These are phyloP conservation scores for Nibea albiflora DNA, from an alignment of 2,113 vertebrate genomes.

Conservation along the genomic window DNA sequence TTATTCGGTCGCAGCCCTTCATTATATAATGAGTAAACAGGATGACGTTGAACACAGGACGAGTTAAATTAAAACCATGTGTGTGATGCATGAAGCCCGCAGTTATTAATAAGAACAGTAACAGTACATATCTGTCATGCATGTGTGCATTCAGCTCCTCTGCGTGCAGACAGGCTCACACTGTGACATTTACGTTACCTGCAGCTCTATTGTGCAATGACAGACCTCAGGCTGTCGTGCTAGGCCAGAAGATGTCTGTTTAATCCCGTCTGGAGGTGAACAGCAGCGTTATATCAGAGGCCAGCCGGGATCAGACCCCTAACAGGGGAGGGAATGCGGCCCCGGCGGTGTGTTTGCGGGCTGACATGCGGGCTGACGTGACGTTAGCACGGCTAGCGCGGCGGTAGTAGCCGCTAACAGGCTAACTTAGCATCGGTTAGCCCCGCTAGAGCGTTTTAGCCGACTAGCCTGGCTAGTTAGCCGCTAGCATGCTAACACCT, in stretches of 20 bases:
- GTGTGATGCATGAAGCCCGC: neutral
- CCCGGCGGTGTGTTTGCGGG: neutral
- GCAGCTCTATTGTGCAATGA: slow-evolving; percentile 11
- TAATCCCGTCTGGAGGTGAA: slow-evolving; percentile 40
- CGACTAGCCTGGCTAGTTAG: slow-evolving; percentile 54
- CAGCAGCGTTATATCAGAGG: slow-evolving; percentile 2
- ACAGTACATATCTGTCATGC: neutral
- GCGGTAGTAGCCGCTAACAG: slow-evolving; percentile 42
- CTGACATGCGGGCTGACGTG: slow-evolving; percentile 36
- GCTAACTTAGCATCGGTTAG: slow-evolving; percentile 59
- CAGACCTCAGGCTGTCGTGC: slow-evolving; percentile 27
- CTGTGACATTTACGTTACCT: neutral
- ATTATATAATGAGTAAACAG: neutral
- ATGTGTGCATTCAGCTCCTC: neutral
- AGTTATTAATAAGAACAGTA: neutral
- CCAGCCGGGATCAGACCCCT: slow-evolving; percentile 4
- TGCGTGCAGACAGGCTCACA: neutral
- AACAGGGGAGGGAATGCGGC: too few species aligned
- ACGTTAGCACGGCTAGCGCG: slow-evolving; percentile 29
- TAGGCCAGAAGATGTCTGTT: slow-evolving; percentile 59
- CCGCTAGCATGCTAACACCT: slow-evolving; percentile 67
- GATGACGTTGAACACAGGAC: neutral
- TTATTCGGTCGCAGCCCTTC: neutral
- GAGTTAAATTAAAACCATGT: neutral
- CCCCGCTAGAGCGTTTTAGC: slow-evolving; percentile 31